phyloP scores from a whole-genome alignment of 35 echinoderm and acorn worm species.

The Apostichopus californicus region DNA sequence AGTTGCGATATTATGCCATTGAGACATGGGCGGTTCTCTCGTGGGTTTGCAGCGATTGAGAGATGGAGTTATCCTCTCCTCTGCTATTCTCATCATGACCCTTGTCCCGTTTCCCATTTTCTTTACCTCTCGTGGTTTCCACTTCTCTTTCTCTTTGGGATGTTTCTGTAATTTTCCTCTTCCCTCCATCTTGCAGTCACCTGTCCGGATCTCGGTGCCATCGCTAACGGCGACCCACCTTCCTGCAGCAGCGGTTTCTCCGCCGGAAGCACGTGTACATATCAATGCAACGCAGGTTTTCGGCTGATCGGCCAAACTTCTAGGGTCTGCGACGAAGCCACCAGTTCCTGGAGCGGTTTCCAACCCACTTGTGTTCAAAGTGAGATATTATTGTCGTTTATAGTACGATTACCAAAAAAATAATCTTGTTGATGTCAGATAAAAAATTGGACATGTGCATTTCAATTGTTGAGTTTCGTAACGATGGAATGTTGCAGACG shows the following conservation, averaged over 20 bases:
- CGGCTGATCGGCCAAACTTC: background rate
- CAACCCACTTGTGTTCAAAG: background rate
- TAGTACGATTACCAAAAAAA: no score
- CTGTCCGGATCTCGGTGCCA: background rate
- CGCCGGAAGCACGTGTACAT: background rate
- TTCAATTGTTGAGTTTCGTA: no score
- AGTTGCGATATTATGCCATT: no score
- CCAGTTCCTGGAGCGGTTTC: background rate
- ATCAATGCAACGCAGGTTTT: slow-evolving; percentile 1
- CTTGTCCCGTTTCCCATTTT: no score
- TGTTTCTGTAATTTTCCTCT: background rate
- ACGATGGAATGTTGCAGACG: no score
- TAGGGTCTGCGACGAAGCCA: background rate
- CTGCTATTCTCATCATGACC: no score
- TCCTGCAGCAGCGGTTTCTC: background rate
- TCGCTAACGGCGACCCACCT: background rate
- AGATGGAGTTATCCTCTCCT: no score
- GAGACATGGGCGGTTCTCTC: no score
- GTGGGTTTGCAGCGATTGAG: no score
- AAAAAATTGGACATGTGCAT: no score
- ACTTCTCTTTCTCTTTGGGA: background rate
- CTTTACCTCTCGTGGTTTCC: background rate
- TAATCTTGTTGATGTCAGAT: no score
- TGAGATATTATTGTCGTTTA: no score
- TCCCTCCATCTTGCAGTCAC: background rate